Conservation (phyloP, 2,888 invertebrate genomes). For the Xestoiulus laeticollis region DNA sequence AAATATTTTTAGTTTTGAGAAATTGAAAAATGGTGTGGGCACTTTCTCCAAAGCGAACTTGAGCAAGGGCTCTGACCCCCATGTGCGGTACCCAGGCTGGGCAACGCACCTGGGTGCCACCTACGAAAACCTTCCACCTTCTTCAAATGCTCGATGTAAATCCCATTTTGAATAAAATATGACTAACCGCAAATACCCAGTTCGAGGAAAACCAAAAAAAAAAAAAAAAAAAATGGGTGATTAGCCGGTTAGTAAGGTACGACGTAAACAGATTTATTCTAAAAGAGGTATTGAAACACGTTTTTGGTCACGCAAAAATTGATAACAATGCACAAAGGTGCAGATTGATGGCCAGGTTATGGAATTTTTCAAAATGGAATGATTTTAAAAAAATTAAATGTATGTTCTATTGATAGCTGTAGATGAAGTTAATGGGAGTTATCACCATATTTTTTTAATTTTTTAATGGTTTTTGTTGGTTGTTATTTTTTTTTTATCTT, state of each 20-base stretch:
- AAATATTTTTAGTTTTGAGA: not conserved
- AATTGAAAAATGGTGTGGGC: not conserved
- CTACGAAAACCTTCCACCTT: not conserved
- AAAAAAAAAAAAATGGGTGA: not conserved
- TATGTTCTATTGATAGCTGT: too few species aligned
- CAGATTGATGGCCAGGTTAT: too few species aligned
- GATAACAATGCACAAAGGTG: not conserved
- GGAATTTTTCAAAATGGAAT: too few species aligned
- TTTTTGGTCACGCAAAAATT: not conserved
- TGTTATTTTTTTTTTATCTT: not conserved
- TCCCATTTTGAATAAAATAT: conserved; percentile 21
- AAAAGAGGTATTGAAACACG: not conserved
- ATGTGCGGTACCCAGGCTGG: conserved; percentile 2
- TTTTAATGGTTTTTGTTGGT: too few species aligned
- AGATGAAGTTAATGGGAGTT: too few species aligned
- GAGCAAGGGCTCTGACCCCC: not conserved
- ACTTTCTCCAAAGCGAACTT: not conserved
- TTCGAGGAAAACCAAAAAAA: not conserved
- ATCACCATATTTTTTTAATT: too few species aligned
- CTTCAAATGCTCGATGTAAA: not conserved
- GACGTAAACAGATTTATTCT: not conserved
- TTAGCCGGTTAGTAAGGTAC: conserved; percentile 4
- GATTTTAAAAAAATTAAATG: too few species aligned
- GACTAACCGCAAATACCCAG: not conserved
- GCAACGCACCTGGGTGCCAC: conserved; percentile 27